Evolutionary conservation across 2,888 invertebrate genomes (phyloP).

Genomic region (Unio pictorum): DNA sequence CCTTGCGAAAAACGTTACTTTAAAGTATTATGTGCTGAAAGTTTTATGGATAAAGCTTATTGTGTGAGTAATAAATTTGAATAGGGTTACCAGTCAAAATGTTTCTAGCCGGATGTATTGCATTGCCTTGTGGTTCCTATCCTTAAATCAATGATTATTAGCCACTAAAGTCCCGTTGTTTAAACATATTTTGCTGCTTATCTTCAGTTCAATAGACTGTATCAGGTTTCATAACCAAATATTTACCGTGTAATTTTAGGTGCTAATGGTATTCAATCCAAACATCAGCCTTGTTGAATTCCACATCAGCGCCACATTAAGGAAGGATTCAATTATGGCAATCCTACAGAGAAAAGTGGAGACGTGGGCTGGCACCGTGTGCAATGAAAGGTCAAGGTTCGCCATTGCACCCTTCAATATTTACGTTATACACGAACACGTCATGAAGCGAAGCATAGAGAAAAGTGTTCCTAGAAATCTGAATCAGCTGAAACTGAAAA

Average conservation of each 20-base stretch:
- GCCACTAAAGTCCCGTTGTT: too few relatives aligned
- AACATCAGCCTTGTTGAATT: constrained; percentile 19
- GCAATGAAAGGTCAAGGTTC: constrained; percentile 17
- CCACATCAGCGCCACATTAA: constrained; percentile 10
- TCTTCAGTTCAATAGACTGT: neutral
- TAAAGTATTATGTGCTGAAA: too few relatives aligned
- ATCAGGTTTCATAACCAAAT: neutral
- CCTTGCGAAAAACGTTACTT: too few relatives aligned
- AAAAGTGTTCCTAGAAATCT: constrained; percentile 17
- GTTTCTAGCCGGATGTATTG: too few relatives aligned
- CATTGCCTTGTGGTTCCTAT: too few relatives aligned
- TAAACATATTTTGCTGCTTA: too few relatives aligned
- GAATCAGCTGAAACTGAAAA: constrained; percentile 7
- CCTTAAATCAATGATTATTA: too few relatives aligned
- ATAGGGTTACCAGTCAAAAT: too few relatives aligned
- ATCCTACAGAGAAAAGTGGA: constrained; percentile 23
- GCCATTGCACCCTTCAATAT: constrained; percentile 20
- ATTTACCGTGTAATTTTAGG: constrained; percentile 9
- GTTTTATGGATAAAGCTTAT: too few relatives aligned
- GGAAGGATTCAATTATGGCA: constrained; percentile 4
- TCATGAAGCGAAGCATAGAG: constrained; percentile 16
- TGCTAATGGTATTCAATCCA: constrained; percentile 25
- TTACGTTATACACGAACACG: constrained; percentile 7
- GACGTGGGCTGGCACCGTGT: constrained; percentile 20
- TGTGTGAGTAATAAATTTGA: too few relatives aligned